Evolutionary conservation across 2,113 vertebrate genomes (phyloP).

Genomic region (Chascanopsetta lugubris): DNA sequence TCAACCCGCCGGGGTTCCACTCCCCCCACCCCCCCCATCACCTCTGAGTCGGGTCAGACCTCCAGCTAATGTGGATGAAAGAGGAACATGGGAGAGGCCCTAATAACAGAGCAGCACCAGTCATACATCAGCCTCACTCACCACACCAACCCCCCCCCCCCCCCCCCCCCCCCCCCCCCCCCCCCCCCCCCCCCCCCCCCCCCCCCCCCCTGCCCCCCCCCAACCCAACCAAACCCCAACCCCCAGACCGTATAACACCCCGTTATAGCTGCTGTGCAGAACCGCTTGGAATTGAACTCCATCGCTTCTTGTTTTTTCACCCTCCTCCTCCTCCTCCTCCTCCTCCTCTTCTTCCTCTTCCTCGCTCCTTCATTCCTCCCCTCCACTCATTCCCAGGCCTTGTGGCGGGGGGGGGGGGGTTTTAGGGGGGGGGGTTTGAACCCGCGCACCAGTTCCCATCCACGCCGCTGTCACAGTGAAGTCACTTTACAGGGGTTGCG

Average conservation of each 20-base stretch:
- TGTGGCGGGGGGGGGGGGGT: too few species aligned
- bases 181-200: constrained; percentile 72
- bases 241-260: constrained; percentile 67
- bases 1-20: constrained; percentile 45
- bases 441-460: constrained; percentile 46
- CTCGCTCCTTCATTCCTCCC: constrained; percentile 40
- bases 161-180: too few species aligned
- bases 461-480: constrained; percentile 46
- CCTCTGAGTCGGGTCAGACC: constrained; percentile 61
- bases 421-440: constrained; percentile 19
- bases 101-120: constrained; percentile 72
- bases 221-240: too few species aligned
- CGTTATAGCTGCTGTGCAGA: constrained; percentile 60
- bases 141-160: constrained; percentile 73
- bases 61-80: constrained; percentile 61
- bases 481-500: constrained; percentile 44
- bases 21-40: constrained; percentile 58
- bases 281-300: constrained; percentile 62
- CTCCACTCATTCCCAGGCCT: constrained; percentile 39
- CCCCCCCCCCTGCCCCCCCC: constrained; percentile 71
- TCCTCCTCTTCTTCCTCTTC: background rate
- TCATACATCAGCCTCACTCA: constrained; percentile 72
- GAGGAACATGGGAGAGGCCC: constrained; percentile 56
- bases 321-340: constrained; percentile 19
- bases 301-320: constrained; percentile 55